Conservation (phyloP, 2,888 invertebrate genomes). For the Entomobrya multifasciata region DNA sequence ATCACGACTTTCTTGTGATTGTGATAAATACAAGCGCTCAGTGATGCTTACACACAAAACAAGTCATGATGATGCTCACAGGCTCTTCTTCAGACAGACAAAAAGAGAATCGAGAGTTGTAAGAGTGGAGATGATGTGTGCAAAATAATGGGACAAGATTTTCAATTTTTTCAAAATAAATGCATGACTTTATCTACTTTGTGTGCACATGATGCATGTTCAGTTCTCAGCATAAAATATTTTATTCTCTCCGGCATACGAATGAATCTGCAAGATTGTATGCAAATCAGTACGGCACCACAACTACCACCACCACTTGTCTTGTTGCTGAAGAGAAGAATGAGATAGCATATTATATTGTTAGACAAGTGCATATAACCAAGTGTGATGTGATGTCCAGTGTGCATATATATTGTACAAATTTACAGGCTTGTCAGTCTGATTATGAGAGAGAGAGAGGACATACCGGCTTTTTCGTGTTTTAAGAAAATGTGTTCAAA, state of each 20-base stretch:
- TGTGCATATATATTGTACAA: no score
- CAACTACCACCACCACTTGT: conserved; percentile 28
- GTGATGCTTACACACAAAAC: conserved; percentile 64
- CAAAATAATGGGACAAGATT: conserved; percentile 77
- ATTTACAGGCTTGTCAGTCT: conserved; percentile 52
- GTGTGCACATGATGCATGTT: no score
- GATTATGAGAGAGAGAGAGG: conserved; percentile 12
- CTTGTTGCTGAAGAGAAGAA: conserved; percentile 38
- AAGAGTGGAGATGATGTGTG: conserved; percentile 71
- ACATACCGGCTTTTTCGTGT: conserved; percentile 34
- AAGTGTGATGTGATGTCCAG: conserved; percentile 35
- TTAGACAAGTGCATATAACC: background rate
- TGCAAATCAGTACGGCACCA: conserved; percentile 70
- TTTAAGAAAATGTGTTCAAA: conserved; percentile 20
- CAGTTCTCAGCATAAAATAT: no score
- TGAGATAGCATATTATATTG: conserved; percentile 21
- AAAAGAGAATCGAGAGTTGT: background rate
- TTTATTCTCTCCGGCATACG: background rate
- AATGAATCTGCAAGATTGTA: conserved; percentile 73
- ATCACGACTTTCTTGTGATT: conserved; percentile 71
- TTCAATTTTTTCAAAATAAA: conserved; percentile 19
- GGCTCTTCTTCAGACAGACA: background rate
- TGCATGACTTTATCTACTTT: no score
- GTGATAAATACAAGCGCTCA: conserved; percentile 45
- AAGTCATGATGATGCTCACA: no score